phyloP scores from a whole-genome alignment of 2,888 invertebrate genomes.

The Exephanes ischioxanthus region DNA sequence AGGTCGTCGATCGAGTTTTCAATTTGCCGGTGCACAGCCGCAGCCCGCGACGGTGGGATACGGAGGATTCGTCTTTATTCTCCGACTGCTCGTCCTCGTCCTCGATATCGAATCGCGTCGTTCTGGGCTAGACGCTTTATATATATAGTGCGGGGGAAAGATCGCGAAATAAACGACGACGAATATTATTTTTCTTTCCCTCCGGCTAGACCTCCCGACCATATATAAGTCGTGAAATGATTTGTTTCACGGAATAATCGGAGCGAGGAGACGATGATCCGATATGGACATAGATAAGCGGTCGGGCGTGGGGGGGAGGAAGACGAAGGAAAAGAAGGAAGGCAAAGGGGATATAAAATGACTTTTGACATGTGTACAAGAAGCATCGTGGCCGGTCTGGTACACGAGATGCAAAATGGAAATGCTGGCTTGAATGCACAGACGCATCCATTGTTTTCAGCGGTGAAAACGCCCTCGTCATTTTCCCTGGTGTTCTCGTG shows the following conservation, averaged over 20 bases:
- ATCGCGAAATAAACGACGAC: conserved; percentile 10
- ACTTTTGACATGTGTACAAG: conserved; percentile 1
- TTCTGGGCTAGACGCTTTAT: not conserved
- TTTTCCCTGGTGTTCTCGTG: conserved; percentile 45
- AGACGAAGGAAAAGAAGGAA: not conserved
- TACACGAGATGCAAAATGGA: conserved; percentile 17
- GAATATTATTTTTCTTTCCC: conserved; percentile 41
- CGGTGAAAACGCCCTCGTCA: conserved; percentile 52
- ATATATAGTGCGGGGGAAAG: not conserved
- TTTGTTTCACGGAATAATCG: conserved; percentile 28
- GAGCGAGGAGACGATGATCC: not conserved
- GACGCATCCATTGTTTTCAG: conserved; percentile 53
- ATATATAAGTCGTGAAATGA: conserved; percentile 37
- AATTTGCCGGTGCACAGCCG: conserved; percentile 46
- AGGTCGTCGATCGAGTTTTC: conserved; percentile 54
- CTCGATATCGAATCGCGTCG: conserved; percentile 58
- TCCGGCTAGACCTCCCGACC: not conserved
- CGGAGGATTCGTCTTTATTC: conserved; percentile 39
- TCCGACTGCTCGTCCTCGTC: conserved; percentile 33
- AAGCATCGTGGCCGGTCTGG: not conserved
- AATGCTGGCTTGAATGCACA: conserved; percentile 33
- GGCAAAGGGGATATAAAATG: not conserved
- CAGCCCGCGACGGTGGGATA: conserved; percentile 15
- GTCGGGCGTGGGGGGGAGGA: not conserved
- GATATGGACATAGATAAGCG: not conserved